A percentile compares a stretch with the other conserved stretches of the same genome.
Conservation (phyloP, 2,888 invertebrate genomes). For the Tyria jacobaeae region DNA sequence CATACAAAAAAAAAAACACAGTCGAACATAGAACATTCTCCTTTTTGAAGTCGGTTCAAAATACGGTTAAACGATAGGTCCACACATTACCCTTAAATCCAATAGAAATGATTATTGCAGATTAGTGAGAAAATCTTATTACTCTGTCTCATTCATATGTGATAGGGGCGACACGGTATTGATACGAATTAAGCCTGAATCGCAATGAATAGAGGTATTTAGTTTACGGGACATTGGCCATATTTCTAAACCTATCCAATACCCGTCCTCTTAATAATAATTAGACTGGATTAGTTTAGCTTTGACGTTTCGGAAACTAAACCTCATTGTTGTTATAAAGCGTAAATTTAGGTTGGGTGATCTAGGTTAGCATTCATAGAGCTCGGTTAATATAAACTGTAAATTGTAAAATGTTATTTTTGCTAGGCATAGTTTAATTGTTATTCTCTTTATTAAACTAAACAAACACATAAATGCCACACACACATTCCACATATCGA, state of each 20-base stretch:
- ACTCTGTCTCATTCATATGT: not conserved
- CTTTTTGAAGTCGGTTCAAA: too few relatives aligned
- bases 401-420: not conserved
- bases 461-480: too few relatives aligned
- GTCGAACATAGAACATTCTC: too few relatives aligned
- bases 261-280: conserved; percentile 16
- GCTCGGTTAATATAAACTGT: not conserved
- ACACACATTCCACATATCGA: too few relatives aligned
- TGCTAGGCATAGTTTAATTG: not conserved
- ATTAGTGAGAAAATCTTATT: conserved; percentile 9
- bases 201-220: conserved; percentile 17
- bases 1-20: too few relatives aligned
- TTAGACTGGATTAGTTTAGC: conserved; percentile 16
- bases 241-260: conserved; percentile 14
- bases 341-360: conserved; percentile 12
- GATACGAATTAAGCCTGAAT: conserved; percentile 13
- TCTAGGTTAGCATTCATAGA: conserved; percentile 3
- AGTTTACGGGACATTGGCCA: conserved; percentile 16
- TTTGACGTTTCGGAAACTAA: conserved; percentile 12
- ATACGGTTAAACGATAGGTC: not conserved
- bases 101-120: conserved; percentile 1
- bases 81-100: not conserved
- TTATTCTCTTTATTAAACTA: too few relatives aligned
- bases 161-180: conserved; percentile 14
- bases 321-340: conserved; percentile 12